phyloP scores from a whole-genome alignment of 2,797 vertebrate genomes.

The Malurus leucopterus region DNA sequence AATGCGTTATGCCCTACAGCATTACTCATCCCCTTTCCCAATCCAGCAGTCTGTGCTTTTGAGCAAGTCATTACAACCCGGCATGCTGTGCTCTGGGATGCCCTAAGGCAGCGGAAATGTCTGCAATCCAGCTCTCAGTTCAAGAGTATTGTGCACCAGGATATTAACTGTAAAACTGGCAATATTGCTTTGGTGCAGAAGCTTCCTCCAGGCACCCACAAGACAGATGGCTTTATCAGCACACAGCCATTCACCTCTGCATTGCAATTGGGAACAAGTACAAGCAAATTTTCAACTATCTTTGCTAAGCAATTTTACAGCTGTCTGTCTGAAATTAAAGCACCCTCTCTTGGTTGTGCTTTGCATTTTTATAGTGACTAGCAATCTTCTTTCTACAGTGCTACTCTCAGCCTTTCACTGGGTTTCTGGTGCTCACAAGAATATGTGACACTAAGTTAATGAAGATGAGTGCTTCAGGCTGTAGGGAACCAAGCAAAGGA shows the following conservation, averaged over 20 bases:
- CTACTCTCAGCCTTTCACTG: not conserved
- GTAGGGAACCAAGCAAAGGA: not conserved
- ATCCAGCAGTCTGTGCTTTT: not conserved
- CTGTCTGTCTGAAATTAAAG: slow-evolving; percentile 30
- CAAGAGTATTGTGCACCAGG: slow-evolving; percentile 15
- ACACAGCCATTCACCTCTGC: slow-evolving; percentile 30
- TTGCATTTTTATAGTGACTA: slow-evolving; percentile 25
- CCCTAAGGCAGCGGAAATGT: not conserved
- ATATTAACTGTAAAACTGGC: slow-evolving; percentile 36
- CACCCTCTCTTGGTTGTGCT: slow-evolving; percentile 29
- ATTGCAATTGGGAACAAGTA: slow-evolving; percentile 18
- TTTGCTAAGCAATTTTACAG: slow-evolving; percentile 44
- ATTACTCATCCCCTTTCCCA: not conserved
- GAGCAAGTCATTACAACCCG: not conserved
- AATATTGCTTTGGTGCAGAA: slow-evolving; percentile 31
- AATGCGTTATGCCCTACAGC: not conserved
- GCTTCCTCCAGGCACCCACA: slow-evolving; percentile 23
- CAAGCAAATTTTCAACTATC: slow-evolving; percentile 16
- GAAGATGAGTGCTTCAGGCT: not conserved
- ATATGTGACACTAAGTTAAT: not conserved
- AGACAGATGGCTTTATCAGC: slow-evolving; percentile 52
- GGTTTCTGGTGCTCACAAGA: not conserved
- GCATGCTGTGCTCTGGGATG: not conserved
- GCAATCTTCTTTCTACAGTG: not conserved
- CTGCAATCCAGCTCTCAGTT: not conserved